Evolutionary conservation across 2,888 invertebrate species (phyloP), one percentile per base, ranked within the genome.

Genomic region (Elegia similella): DNA sequence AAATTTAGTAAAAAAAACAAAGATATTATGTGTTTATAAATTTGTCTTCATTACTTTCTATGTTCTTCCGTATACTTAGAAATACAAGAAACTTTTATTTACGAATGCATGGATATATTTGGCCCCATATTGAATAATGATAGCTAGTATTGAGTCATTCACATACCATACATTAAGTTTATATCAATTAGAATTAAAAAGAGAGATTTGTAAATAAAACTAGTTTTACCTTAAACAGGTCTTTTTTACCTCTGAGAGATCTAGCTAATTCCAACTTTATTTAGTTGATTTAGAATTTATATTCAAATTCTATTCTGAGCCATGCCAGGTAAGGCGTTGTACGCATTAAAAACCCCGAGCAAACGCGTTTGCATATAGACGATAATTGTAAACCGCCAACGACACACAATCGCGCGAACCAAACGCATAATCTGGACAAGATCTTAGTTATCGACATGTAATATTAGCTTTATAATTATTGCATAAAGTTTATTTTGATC

Each of bases 131-230:
- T n/a, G 23, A 23, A 23, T 23, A 23, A 38, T 32, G 32, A 23
- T 38, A 38, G 38, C 46, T 46, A 29, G 34, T 16, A 38, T 17
- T 30, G 34, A 50, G 50, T 48, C 48, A 50, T 50, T 34, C 50
- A 50, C 34, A 15, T 52, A 56, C 10, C 32, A 44, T 30, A 30
- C 17, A 34, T 52, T 53, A 43, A 53, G 42, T 42, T 42, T 29
- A 7, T 46, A 46, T 46, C 17, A 12, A 10, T 10, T 46, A 46
- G 23, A 17, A 17, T 12, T 46, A 44, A 2, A 38, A 38, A 32
- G 10, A 32, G 10, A 32, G 8, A 32, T 32, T 7, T 32, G 1
- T 32, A 10, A 5, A 38, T 34, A 12, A 12, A 38, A 12, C n/a
- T 38, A 12, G 10, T 10, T 34, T 12, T 12, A n/a, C 10, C 10